Evolutionary conservation across 2,113 vertebrate species (phyloP).

Genomic region (Turdus rufiventris): DNA sequence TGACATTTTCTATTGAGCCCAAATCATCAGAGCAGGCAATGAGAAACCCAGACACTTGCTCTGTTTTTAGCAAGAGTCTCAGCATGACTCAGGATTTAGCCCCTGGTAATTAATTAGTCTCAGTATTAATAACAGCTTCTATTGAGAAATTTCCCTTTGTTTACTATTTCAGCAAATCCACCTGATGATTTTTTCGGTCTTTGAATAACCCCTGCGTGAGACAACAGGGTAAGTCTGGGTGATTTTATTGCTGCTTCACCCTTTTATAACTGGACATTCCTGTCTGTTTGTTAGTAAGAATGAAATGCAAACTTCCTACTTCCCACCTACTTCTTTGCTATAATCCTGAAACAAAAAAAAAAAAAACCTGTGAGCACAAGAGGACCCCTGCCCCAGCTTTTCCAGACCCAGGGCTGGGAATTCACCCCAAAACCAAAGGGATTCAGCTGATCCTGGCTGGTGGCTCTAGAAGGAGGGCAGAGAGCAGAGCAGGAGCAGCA

Average conservation of each 20-base stretch:
- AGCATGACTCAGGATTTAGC: neutral
- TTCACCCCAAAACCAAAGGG: fast-evolving
- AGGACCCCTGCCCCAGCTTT: neutral
- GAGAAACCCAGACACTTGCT: neutral
- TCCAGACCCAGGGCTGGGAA: neutral
- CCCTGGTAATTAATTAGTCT: neutral
- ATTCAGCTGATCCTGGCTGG: neutral
- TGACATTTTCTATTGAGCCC: neutral
- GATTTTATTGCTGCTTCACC: slow-evolving; percentile 16
- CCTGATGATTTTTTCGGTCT: slow-evolving; percentile 51
- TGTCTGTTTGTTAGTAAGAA: slow-evolving; percentile 19
- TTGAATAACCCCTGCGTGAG: slow-evolving; percentile 21
- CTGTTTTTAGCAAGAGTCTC: neutral
- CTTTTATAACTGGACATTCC: slow-evolving; percentile 6
- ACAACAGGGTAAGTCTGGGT: neutral
- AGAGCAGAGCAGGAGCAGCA: fast-evolving
- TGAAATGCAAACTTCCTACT: neutral
- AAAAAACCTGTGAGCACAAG: no score
- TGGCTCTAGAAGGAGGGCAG: neutral
- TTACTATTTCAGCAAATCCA: slow-evolving; percentile 41
- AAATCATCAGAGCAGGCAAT: neutral
- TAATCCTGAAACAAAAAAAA: neutral
- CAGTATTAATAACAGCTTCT: slow-evolving; percentile 58
- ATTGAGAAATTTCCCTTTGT: slow-evolving; percentile 73
- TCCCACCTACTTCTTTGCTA: neutral